These are phyloP conservation scores for Helicorthomorpha holstii DNA, from an alignment of 1,140 invertebrate genomes.

Conservation along the genomic window DNA sequence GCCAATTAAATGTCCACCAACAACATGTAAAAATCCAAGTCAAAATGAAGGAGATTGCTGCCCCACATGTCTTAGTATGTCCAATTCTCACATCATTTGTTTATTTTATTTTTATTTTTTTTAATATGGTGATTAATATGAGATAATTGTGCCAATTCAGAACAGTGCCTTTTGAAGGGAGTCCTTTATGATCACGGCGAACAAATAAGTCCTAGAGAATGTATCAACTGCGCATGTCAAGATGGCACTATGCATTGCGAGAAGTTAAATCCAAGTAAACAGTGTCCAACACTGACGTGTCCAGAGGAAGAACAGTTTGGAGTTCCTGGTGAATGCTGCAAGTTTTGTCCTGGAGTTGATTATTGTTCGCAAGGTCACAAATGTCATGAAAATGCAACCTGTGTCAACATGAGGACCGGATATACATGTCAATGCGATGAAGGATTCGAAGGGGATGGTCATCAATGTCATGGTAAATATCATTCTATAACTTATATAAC, in stretches of 20 bases:
- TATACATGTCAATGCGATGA: constrained; percentile 65
- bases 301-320: constrained; percentile 53
- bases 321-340: constrained; percentile 71
- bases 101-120: constrained; percentile 10
- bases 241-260: constrained; percentile 64
- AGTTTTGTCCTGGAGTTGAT: constrained; percentile 75
- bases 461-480: constrained; percentile 48
- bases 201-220: constrained; percentile 41
- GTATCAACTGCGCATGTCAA: constrained; percentile 50
- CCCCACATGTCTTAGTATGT: constrained; percentile 68
- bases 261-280: constrained; percentile 47
- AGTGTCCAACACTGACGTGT: constrained; percentile 65
- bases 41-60: constrained; percentile 61
- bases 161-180: constrained; percentile 55
- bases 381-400: constrained; percentile 65
- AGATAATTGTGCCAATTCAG: constrained; percentile 31
- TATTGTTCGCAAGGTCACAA: constrained; percentile 66
- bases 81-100: constrained; percentile 11
- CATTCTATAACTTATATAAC: no score
- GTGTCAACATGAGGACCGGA: constrained; percentile 64
- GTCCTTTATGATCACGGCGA: constrained; percentile 69
- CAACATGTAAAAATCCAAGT: constrained; percentile 60
- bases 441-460: constrained; percentile 63
- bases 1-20: constrained; percentile 51
- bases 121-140: neutral